Percentiles rank a stretch among this genome's conserved stretches.
phyloP scores from a whole-genome alignment of 2,888 invertebrate genomes.

The Folsomia manolachei region DNA sequence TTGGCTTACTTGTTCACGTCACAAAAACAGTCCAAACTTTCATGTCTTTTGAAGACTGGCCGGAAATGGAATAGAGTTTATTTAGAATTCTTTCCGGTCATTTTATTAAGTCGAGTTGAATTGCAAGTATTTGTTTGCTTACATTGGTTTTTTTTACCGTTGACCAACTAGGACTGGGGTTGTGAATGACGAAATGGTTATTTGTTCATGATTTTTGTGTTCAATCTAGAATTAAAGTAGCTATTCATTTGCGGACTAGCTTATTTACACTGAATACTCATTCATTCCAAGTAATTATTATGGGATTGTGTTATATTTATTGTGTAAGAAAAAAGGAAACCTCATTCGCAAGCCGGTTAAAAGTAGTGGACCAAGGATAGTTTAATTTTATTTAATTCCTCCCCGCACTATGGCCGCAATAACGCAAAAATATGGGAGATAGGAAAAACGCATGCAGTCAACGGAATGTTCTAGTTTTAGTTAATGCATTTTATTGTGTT shows the following conservation, averaged over 20 bases:
- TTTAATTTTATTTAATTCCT: too few species aligned
- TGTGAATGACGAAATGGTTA: not conserved
- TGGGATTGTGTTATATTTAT: too few species aligned
- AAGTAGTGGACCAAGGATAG: not conserved
- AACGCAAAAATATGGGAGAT: too few species aligned
- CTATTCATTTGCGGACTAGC: not conserved
- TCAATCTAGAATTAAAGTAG: not conserved
- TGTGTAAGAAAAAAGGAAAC: not conserved
- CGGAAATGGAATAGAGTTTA: conserved; percentile 5
- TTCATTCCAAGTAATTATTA: not conserved
- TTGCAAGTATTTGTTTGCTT: too few species aligned
- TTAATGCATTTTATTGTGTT: too few species aligned
- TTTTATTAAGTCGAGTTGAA: too few species aligned
- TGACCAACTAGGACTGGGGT: too few species aligned
- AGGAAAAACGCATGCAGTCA: too few species aligned
- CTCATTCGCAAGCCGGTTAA: not conserved
- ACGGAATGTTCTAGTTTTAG: too few species aligned
- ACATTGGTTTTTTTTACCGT: too few species aligned
- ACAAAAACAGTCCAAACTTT: not conserved
- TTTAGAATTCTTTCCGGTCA: conserved; percentile 4
- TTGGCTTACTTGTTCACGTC: too few species aligned
- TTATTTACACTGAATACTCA: not conserved
- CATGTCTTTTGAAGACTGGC: not conserved
- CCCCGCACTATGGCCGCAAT: too few species aligned
- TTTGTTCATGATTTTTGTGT: not conserved